Percentiles rank a stretch among this genome's conserved stretches.
Conservation (phyloP, 2,113 vertebrate species). For the Cricetomys ansorgei region DNA sequence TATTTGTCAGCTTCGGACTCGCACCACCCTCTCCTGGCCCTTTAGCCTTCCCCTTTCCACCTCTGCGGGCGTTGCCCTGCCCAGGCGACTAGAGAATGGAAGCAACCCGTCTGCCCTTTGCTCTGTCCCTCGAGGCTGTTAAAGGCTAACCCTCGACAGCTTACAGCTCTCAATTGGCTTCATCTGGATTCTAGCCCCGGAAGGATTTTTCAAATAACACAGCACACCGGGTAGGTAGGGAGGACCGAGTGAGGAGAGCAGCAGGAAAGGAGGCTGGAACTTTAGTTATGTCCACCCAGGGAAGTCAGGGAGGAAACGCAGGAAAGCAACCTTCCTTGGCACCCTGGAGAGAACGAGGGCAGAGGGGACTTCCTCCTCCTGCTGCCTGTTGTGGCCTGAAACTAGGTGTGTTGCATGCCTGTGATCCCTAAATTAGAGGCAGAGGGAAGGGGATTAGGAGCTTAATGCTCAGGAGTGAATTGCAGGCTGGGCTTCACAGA, state of each 20-base stretch:
- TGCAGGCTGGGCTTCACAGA: background rate
- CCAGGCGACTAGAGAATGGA: background rate
- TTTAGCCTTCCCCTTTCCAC: background rate
- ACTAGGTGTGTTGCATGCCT: too few species aligned
- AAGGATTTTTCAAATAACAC: background rate
- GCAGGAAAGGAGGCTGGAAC: background rate
- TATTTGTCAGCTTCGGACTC: background rate
- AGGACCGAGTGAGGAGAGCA: background rate
- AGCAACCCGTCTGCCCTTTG: background rate
- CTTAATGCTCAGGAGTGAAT: background rate
- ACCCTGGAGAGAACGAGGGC: too few species aligned
- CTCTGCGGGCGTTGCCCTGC: background rate
- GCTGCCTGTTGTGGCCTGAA: too few species aligned
- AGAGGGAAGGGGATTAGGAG: background rate
- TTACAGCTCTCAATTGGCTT: too few species aligned
- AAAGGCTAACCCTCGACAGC: background rate
- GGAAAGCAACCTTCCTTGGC: background rate
- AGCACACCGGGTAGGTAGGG: background rate
- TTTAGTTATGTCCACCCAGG: background rate
- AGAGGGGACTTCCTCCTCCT: background rate
- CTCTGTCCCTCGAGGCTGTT: background rate
- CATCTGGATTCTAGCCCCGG: background rate
- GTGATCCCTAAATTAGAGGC: background rate
- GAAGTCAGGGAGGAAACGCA: too few species aligned
- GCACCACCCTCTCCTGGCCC: background rate